phyloP scores from a whole-genome alignment of 2,888 invertebrate species.

The Onchidella celtica region DNA sequence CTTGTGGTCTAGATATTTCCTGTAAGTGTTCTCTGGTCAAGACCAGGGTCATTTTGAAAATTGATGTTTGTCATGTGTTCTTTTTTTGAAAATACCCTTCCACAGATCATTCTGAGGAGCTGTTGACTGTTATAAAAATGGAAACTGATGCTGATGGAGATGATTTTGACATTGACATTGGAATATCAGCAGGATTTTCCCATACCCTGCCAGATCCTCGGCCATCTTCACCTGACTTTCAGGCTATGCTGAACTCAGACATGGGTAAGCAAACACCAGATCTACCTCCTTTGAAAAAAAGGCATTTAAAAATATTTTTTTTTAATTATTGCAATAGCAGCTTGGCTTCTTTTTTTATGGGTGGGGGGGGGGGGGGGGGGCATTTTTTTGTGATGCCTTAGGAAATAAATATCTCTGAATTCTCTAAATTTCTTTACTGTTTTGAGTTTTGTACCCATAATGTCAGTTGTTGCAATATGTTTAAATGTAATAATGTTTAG shows the following conservation, averaged over 20 bases:
- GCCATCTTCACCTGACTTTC: constrained; percentile 33
- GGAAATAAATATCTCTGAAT: no score
- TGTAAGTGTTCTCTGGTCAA: no score
- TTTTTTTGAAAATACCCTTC: not conserved
- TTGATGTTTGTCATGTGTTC: not conserved
- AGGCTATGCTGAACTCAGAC: constrained; percentile 11
- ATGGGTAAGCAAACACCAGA: constrained; percentile 9
- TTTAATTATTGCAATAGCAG: not conserved
- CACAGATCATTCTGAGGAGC: not conserved
- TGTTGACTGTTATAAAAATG: not conserved
- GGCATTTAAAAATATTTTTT: not conserved
- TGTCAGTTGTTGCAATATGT: no score
- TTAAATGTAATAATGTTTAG: no score
- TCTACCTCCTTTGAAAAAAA: no score
- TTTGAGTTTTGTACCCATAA: no score
- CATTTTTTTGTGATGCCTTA: no score
- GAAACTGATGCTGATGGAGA: not conserved
- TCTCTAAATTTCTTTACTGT: no score
- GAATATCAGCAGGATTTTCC: not conserved
- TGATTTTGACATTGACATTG: constrained; percentile 44
- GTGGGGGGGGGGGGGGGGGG: no score
- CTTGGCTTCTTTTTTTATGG: no score
- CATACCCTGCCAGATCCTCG: constrained; percentile 15
- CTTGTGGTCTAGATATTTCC: no score
- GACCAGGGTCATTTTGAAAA: not conserved